phyloP scores from a whole-genome alignment of 2,797 vertebrate genomes.

The Girardinus metallicus region DNA sequence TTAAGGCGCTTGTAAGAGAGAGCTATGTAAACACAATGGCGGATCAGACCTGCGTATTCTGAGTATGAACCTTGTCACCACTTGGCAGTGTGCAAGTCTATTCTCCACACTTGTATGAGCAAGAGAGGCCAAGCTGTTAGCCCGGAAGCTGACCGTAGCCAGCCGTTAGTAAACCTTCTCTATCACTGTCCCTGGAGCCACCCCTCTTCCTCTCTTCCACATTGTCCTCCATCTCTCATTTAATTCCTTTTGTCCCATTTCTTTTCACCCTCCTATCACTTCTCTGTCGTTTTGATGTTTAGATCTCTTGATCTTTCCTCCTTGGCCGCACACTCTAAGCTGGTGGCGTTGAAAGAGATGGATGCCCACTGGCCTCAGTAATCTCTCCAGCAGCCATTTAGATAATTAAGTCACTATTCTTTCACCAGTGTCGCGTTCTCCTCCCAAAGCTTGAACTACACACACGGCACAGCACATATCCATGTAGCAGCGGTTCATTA shows the following conservation, averaged over 20 bases:
- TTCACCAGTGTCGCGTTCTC: constrained; percentile 40
- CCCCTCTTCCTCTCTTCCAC: constrained; percentile 26
- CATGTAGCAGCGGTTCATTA: constrained; percentile 4
- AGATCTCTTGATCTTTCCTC: constrained; percentile 63
- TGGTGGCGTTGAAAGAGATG: constrained; percentile 70
- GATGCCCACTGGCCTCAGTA: constrained; percentile 65
- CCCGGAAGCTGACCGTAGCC: constrained; percentile 17
- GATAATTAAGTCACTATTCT: constrained; percentile 79
- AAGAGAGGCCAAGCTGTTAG: neutral
- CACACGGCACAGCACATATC: neutral
- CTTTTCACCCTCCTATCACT: constrained; percentile 35
- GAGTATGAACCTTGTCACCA: neutral
- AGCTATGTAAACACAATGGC: neutral
- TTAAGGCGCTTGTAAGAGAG: neutral
- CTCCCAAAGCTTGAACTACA: constrained; percentile 21
- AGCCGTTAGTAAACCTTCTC: constrained; percentile 25
- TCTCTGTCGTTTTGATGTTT: constrained; percentile 57
- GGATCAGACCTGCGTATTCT: neutral
- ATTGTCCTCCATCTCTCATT: constrained; percentile 41
- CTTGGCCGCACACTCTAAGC: constrained; percentile 50
- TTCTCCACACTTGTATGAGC: neutral
- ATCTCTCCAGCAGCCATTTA: constrained; percentile 72
- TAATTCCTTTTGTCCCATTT: constrained; percentile 39
- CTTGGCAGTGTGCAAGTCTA: neutral
- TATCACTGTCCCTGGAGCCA: constrained; percentile 33